Evolutionary conservation across 2,888 invertebrate genomes (phyloP), one percentile per base, ranked within the genome.

Genomic region (Thecophora atra): DNA sequence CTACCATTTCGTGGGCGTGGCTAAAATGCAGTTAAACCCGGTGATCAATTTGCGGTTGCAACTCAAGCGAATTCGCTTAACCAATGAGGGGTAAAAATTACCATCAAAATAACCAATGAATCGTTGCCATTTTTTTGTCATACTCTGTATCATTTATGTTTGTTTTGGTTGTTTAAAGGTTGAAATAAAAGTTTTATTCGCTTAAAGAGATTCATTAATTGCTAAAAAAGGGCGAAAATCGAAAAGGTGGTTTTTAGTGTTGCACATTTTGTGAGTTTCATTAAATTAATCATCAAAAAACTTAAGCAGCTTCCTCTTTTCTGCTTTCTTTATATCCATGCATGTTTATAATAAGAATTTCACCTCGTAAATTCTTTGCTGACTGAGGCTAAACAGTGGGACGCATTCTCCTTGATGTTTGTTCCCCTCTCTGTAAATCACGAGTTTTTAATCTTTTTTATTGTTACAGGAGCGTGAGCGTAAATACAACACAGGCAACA

Each of bases 1-100:
- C 17, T n/a, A 30, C 30, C 13, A 15, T 28, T 19, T 37, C 42
- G 42, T 37, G 63, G 63, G 63, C 63, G 63, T 63, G 42, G 28
- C 37, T 30, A 42, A 63, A 30, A n/a, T n/a, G 63, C 42, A 19
- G 15, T 63, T 44, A 15, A 44, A 63, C 19, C 26, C 47, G 47
- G 26, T 64, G 64, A 64, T 26, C 44, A 47, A 47, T 64, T 64
- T 64, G 44, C 26, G 24, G 47, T 64, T 24, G 47, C 64, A 19
- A 64, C 24, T 64, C 24, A 24, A 64, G 26, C 64, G 26, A 26
- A 21, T 64, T 5, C 26, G 24, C 54, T n/a, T 2, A 24, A 28
- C 26, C 58, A 28, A 8, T 26, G 26, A 7, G 58, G 17, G 26
- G 13, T 58, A 3, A 24, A 58, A 15, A 13, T 15, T 28, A 17